Evolutionary conservation across 1,140 invertebrate species (phyloP).

Genomic region (Apis mellifera): DNA sequence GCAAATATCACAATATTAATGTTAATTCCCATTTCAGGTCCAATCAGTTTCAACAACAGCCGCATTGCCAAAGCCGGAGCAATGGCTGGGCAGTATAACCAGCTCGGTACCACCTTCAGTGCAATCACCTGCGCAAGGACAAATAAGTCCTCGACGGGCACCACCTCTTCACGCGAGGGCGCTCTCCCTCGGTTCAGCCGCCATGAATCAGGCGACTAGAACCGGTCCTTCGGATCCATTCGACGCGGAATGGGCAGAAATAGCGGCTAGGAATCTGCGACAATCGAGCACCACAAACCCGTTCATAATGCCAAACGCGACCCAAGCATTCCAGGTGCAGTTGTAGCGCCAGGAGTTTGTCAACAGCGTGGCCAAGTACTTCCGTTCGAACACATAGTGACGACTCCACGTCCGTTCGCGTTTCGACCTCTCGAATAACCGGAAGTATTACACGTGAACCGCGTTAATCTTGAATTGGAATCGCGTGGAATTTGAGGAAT

Average conservation of each 20-base stretch:
- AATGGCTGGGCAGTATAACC: conserved; percentile 89
- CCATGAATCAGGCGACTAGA: conserved; percentile 71
- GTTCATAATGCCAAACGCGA: conserved; percentile 79
- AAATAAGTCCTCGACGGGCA: conserved; percentile 79
- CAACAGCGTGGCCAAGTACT: conserved; percentile 75
- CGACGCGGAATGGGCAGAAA: conserved; percentile 92
- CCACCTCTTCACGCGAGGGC: conserved; percentile 85
- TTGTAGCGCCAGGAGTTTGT: conserved; percentile 82
- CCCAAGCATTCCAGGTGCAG: conserved; percentile 86
- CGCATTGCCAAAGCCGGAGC: conserved; percentile 87
- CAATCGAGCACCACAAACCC: conserved; percentile 80
- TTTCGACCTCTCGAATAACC: conserved; percentile 41
- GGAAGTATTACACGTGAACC: conserved; percentile 57
- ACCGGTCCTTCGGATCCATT: conserved; percentile 87
- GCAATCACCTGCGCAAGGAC: conserved; percentile 69
- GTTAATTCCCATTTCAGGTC: conserved; percentile 60
- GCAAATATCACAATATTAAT: conserved; percentile 5
- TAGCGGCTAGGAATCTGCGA: conserved; percentile 79
- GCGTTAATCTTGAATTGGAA: background rate
- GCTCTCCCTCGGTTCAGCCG: conserved; percentile 82
- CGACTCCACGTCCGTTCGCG: conserved; percentile 37
- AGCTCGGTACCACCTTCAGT: conserved; percentile 79
- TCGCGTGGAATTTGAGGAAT: background rate
- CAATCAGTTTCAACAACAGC: conserved; percentile 68
- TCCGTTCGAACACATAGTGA: conserved; percentile 73